Evolutionary conservation across 2,888 invertebrate genomes (phyloP).

Genomic region (Hirtodrosophila histrioides): DNA sequence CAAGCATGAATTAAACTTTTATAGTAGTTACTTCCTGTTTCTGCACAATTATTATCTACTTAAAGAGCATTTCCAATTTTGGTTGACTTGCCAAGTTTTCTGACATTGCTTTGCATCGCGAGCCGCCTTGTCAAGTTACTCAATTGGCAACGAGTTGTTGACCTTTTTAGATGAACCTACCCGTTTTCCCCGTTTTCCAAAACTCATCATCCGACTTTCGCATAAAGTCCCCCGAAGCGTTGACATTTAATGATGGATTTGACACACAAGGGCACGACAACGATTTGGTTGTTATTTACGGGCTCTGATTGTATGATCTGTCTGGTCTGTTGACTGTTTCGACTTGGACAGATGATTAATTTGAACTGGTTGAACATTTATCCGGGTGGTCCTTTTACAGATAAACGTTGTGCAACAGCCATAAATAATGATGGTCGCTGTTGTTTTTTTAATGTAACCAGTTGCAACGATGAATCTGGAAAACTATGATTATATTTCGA

Average conservation of each 20-base stretch:
- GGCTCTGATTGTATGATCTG: constrained; percentile 27
- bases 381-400: constrained; percentile 63
- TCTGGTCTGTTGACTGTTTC: constrained; percentile 24
- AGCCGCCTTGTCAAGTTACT: constrained; percentile 62
- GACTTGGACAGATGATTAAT: constrained; percentile 68
- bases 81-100: not conserved
- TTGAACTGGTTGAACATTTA: constrained; percentile 56
- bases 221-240: constrained; percentile 77
- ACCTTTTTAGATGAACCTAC: constrained; percentile 65
- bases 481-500: constrained; percentile 18
- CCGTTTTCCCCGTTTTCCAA: constrained; percentile 34
- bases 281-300: constrained; percentile 48
- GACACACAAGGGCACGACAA: constrained; percentile 83
- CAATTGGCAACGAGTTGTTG: constrained; percentile 75
- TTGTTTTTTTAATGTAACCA: constrained; percentile 39
- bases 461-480: constrained; percentile 18
- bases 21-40: no score
- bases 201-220: constrained; percentile 56
- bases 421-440: constrained; percentile 67
- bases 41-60: no score
- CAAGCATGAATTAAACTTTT: no score
- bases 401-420: constrained; percentile 61
- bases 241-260: constrained; percentile 84
- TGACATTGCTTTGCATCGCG: constrained; percentile 5
- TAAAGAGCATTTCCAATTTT: constrained; percentile 2